Evolutionary conservation across 1,140 invertebrate genomes (phyloP).

Genomic region (Mycetomoellerius zeteki): DNA sequence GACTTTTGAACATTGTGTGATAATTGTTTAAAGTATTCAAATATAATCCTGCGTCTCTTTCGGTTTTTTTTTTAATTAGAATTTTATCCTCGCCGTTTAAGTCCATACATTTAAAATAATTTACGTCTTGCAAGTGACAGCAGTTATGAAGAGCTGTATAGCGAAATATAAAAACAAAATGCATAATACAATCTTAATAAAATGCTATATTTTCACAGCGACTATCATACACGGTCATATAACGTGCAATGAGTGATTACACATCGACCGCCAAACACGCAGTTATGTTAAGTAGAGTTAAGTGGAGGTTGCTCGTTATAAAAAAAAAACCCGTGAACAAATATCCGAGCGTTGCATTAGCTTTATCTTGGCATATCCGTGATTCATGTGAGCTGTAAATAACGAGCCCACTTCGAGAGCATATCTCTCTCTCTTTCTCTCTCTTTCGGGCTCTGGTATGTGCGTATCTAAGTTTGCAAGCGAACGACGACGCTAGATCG

Average conservation of each 20-base stretch:
- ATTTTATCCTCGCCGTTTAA: not conserved
- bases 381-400: constrained; percentile 69
- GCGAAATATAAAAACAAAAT: not conserved
- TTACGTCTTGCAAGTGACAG: not conserved
- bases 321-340: constrained; percentile 30
- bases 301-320: not conserved
- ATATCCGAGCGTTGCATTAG: constrained; percentile 63
- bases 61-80: not conserved
- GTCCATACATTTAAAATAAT: not conserved
- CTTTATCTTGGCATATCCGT: constrained; percentile 62
- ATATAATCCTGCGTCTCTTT: not conserved
- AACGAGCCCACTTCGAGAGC: constrained; percentile 53
- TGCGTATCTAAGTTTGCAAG: constrained; percentile 48
- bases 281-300: constrained; percentile 22
- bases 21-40: not conserved
- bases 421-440: constrained; percentile 47
- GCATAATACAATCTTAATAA: constrained; percentile 18
- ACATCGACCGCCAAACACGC: not conserved
- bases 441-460: constrained; percentile 62
- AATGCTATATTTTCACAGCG: not conserved
- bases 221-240: not conserved
- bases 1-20: not conserved
- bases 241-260: constrained; percentile 15
- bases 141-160: not conserved
- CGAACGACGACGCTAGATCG: constrained; percentile 48